Evolutionary conservation across 2,797 vertebrate genomes (phyloP).

Genomic region (Myripristis murdjan): DNA sequence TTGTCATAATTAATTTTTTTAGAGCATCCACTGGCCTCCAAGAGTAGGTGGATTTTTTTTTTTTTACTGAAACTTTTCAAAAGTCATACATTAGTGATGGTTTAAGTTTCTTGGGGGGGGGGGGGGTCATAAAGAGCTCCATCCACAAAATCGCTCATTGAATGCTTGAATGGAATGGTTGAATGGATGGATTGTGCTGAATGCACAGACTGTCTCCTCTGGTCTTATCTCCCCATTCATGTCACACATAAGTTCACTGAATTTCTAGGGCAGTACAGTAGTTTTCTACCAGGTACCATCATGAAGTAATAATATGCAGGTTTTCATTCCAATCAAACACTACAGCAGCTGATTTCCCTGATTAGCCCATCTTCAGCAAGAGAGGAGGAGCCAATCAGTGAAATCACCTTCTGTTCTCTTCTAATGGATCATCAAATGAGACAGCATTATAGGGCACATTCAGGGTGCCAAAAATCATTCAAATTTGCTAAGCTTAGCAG

Average conservation of each 20-base stretch:
- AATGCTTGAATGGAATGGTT: no score
- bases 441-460: no score
- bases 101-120: no score
- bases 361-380: conserved; percentile 1
- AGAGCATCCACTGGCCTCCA: no score
- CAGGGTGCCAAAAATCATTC: no score
- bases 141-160: not conserved
- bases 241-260: not conserved
- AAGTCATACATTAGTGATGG: no score
- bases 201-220: not conserved
- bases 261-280: not conserved
- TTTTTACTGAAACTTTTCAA: no score
- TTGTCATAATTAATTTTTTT: no score
- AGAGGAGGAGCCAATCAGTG: conserved; percentile 7
- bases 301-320: not conserved
- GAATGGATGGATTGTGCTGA: no score
- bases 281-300: not conserved
- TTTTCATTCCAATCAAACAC: not conserved
- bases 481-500: no score
- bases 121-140: not conserved
- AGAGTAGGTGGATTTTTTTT: no score
- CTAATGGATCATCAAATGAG: not conserved
- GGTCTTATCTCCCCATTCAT: not conserved
- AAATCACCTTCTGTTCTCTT: not conserved
- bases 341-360: not conserved